A percentile compares a stretch with the other conserved stretches of the same genome.
Conservation (phyloP, 2,113 vertebrate species). For the Cochlearius cochlearius region DNA sequence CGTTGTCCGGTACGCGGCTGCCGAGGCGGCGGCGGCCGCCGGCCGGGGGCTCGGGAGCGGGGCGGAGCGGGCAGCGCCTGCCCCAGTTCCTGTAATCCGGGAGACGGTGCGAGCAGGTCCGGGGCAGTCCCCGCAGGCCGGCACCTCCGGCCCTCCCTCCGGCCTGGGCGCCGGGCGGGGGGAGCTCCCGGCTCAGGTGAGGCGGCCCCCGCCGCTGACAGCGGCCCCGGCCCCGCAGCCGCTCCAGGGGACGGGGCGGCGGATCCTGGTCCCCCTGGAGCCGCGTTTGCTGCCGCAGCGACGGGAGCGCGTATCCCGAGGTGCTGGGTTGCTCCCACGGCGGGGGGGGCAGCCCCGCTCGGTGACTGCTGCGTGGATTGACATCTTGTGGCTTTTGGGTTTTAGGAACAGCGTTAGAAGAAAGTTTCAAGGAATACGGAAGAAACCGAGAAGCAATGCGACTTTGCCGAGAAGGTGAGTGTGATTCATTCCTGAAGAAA, state of each 20-base stretch:
- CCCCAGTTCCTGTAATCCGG: slow-evolving; percentile 58
- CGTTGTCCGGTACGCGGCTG: slow-evolving; percentile 1
- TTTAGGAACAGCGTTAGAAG: slow-evolving; percentile 90
- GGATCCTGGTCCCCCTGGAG: accelerated
- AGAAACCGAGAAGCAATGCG: slow-evolving; percentile 97
- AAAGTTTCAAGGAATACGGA: slow-evolving; percentile 98
- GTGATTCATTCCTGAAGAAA: not conserved
- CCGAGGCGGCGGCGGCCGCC: not conserved
- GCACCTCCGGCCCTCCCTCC: not conserved
- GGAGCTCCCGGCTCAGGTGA: not conserved
- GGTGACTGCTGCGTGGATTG: not conserved
- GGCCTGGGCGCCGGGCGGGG: not conserved
- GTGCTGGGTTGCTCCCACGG: not conserved
- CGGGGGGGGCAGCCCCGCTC: not conserved
- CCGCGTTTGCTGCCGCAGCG: not conserved
- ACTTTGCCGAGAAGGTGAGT: slow-evolving; percentile 98
- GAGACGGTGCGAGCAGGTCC: not conserved
- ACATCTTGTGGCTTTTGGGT: slow-evolving; percentile 43
- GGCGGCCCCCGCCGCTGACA: not conserved
- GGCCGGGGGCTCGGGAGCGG: not conserved
- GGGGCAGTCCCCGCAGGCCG: not conserved
- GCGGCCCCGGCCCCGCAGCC: not conserved
- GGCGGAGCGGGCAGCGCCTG: not conserved
- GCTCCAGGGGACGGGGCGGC: not conserved
- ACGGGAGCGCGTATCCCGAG: accelerated